Base-by-base conservation (phyloP, 1,140 invertebrate species). In the Venturia canescens region DNA sequence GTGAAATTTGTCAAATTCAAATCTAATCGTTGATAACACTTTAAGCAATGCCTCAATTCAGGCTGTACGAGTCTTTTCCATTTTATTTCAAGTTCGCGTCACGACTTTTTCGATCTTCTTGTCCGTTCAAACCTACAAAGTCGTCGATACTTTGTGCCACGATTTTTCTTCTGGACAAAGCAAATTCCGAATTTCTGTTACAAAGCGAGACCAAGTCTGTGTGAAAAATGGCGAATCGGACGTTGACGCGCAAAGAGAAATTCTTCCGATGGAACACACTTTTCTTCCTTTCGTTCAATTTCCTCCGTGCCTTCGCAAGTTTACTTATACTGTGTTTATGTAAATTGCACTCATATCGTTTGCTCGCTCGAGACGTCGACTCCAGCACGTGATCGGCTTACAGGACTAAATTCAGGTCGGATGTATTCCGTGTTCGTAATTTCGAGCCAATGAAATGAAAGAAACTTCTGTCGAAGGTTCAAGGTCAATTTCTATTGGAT, bases 171-270 rank as follows among this genome's bases (percentile, higher is more conserved):
- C 50, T 53, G 38, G 53, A 63, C 72, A n/a, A 13, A 76, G 38
- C 23, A 53, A 76, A 63, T 76, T 76, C 72, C 72, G 63, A 76
- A 57, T 74, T 74, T 74, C 15, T 76, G 50, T 60, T 27, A 23
- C 21, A 6, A 23, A 34, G n/a, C n/a, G 16, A 53, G 16, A 18
- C 11, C 0, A 16, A 26, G 53, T n/a, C 38, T 18, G 53, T 34
- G 53, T 60, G n/a, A 38, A 27, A 69, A 78, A 69, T 67, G 34
- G 16, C 34, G n/a, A 27, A 67, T 78, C 77, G 48, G 67, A 26
- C 77, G 69, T 78, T 78, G 77, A 38, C 63, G 67, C 69, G 77
- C 77, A 78, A 78, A 70, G 77, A 67, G 77, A 78, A 78, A 78
- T 29, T 69, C 77, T 50, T 38, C 23, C 23, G 16, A 72, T 77